These are phyloP conservation scores for Pandion haliaetus DNA, from an alignment of 2,113 vertebrate genomes.

Conservation along the genomic window DNA sequence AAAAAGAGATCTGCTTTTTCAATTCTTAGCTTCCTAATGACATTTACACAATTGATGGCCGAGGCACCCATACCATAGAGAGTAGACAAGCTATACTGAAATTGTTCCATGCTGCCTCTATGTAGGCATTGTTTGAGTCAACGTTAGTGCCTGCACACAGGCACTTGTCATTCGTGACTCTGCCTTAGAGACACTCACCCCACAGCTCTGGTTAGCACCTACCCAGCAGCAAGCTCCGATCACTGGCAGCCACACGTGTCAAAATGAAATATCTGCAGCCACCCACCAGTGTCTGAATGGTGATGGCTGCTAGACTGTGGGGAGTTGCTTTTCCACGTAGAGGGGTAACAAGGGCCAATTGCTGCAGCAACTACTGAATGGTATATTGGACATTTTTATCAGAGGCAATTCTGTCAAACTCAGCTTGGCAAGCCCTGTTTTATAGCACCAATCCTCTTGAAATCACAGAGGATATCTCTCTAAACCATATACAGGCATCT, in stretches of 20 bases:
- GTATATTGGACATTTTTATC: background rate
- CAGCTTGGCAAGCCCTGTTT: background rate
- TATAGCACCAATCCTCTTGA: background rate
- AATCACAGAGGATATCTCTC: background rate
- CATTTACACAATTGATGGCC: background rate
- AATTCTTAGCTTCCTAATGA: background rate
- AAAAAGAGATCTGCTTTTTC: background rate
- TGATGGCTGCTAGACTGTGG: background rate
- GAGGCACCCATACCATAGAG: background rate
- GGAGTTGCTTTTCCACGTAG: background rate
- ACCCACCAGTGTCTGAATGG: background rate
- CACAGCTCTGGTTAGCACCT: background rate
- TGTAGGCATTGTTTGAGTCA: background rate
- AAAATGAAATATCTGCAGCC: background rate
- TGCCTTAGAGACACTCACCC: background rate
- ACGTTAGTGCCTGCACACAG: background rate
- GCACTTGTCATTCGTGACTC: background rate
- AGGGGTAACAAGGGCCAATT: background rate
- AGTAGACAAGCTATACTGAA: background rate
- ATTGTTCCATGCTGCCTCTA: background rate
- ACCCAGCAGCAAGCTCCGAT: background rate
- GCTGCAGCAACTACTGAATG: background rate
- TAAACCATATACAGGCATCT: background rate
- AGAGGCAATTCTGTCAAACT: background rate
- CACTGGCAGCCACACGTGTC: background rate